These are phyloP conservation scores for Hypocryptadius cinnamomeus DNA, from an alignment of 2,113 vertebrate species.

Conservation along the genomic window DNA sequence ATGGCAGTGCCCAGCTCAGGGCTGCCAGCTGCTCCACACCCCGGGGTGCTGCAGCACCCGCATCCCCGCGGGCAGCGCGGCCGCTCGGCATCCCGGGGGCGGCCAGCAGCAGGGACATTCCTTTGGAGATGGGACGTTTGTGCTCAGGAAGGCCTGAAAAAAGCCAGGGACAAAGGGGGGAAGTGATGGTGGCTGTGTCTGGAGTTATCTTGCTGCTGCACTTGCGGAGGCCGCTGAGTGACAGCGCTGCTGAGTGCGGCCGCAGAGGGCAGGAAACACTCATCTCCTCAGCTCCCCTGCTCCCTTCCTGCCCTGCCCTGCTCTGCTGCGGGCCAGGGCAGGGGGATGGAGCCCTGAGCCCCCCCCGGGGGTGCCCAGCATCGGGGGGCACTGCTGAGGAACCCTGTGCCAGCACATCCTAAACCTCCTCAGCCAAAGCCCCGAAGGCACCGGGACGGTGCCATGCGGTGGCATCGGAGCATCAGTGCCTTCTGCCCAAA, in stretches of 20 bases:
- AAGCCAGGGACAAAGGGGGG: constrained; percentile 67
- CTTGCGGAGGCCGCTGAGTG: constrained; percentile 26
- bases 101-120: constrained; percentile 11
- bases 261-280: constrained; percentile 54
- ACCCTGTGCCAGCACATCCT: neutral
- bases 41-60: neutral
- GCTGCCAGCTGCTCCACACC: fast-evolving
- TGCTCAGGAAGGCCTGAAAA: constrained; percentile 66
- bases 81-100: neutral
- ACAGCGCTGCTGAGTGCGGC: neutral
- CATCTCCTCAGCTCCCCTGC: constrained; percentile 50
- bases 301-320: constrained; percentile 52
- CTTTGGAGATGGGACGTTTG: constrained; percentile 41
- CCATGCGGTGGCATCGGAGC: fast-evolving
- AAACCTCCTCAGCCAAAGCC: neutral
- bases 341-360: neutral
- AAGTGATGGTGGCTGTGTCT: constrained; percentile 49
- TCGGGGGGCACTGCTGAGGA: neutral
- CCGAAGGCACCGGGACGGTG: fast-evolving
- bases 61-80: neutral
- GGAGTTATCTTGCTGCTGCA: constrained; percentile 60
- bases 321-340: neutral
- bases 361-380: neutral
- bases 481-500: neutral
- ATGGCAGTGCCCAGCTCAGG: fast-evolving